Evolutionary conservation across 2,797 vertebrate species (phyloP).

Genomic region (Cetoscarus ocellatus): DNA sequence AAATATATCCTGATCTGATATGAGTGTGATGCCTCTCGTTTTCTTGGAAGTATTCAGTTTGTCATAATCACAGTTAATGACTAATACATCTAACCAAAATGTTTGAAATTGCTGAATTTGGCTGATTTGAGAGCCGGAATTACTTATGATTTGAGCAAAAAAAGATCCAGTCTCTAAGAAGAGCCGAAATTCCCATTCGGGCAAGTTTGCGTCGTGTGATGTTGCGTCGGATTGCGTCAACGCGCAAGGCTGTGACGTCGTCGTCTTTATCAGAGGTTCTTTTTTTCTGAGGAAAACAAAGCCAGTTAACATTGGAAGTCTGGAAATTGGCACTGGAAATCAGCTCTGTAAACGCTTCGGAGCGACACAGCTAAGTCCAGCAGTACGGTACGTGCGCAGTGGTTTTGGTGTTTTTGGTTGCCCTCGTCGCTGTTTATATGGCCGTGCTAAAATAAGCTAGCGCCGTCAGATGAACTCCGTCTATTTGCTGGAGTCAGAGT

Average conservation of each 20-base stretch:
- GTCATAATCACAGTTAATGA: no score
- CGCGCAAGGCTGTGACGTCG: conserved; percentile 55
- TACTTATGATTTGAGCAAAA: no score
- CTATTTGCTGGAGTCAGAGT: conserved; percentile 75
- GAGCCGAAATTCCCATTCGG: no score
- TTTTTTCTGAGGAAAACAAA: conserved; percentile 79
- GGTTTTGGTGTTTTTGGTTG: conserved; percentile 3
- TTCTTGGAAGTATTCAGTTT: no score
- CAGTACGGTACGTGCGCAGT: conserved; percentile 38
- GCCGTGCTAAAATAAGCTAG: conserved; percentile 65
- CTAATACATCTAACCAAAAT: no score
- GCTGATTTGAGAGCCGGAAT: no score
- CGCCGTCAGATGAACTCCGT: conserved; percentile 70
- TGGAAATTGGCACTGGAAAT: conserved; percentile 16
- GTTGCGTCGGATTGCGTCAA: conserved; percentile 48
- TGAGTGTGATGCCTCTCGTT: no score
- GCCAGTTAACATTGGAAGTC: conserved; percentile 61
- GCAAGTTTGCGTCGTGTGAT: conserved; percentile 8
- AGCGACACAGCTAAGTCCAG: neutral
- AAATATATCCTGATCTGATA: no score
- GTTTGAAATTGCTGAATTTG: no score
- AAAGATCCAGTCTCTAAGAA: no score
- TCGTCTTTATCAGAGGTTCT: conserved; percentile 50
- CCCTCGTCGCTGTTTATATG: conserved; percentile 45
- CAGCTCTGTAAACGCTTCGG: neutral